Conservation (phyloP, 2,113 vertebrate species). For the Dromas ardeola region DNA sequence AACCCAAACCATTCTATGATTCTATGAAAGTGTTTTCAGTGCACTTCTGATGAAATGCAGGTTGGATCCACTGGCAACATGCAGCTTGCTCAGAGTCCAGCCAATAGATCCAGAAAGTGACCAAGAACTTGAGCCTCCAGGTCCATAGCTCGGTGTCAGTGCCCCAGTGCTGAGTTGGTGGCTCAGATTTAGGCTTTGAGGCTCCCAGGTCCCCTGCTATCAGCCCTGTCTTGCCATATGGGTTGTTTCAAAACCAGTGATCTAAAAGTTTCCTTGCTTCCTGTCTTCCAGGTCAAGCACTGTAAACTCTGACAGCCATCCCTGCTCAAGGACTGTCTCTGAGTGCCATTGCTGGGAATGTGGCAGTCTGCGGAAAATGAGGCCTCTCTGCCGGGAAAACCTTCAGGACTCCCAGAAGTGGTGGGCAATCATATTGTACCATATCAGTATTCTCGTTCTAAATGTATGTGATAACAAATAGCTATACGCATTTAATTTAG, state of each 20-base stretch:
- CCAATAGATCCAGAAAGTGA: neutral
- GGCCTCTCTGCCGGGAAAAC: neutral
- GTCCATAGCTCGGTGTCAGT: neutral
- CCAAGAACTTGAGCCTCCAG: neutral
- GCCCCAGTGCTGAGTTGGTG: neutral
- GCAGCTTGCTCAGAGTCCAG: neutral
- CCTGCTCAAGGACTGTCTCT: neutral
- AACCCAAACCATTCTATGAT: neutral
- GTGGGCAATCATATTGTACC: neutral
- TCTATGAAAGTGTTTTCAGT: neutral
- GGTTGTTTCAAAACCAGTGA: neutral
- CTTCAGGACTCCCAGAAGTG: neutral
- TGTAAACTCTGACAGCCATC: neutral
- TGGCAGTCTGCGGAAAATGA: neutral
- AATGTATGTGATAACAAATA: neutral
- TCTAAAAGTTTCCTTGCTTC: neutral
- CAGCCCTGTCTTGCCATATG: neutral
- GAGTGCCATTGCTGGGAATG: neutral
- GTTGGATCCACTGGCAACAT: neutral
- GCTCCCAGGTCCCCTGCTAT: neutral
- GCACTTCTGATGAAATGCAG: neutral
- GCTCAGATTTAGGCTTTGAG: neutral
- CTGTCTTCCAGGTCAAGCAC: neutral
- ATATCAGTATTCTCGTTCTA: neutral
- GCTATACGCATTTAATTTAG: neutral